Evolutionary conservation across 2,888 invertebrate species (phyloP).

Genomic region (Drosophila prolongata): DNA sequence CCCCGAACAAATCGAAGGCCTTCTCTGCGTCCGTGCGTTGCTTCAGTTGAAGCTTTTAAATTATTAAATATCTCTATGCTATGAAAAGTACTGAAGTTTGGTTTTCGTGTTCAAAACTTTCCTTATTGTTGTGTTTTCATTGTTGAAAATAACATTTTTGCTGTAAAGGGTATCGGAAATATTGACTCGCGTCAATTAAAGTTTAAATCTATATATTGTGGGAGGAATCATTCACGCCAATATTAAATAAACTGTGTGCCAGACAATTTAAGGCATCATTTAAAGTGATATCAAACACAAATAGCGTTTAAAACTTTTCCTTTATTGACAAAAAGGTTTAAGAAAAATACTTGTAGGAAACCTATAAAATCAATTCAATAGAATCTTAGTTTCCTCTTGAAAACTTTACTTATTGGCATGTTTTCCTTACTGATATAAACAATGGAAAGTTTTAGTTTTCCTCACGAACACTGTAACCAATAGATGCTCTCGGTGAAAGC

Average conservation of each 20-base stretch:
- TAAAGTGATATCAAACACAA: not conserved
- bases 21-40: too few species aligned
- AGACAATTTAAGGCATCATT: not conserved
- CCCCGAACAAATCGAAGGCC: conserved; percentile 5
- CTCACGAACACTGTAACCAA: not conserved
- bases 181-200: too few species aligned
- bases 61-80: not conserved
- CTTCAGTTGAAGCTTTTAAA: not conserved
- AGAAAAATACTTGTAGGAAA: not conserved
- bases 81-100: not conserved
- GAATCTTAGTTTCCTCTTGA: not conserved
- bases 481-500: conserved; percentile 10
- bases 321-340: not conserved
- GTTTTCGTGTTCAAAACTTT: not conserved
- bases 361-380: conserved; percentile 2
- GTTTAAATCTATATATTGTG: too few species aligned
- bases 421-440: not conserved
- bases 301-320: not conserved
- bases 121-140: too few species aligned
- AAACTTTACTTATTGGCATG: conserved; percentile 4
- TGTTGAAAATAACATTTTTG: too few species aligned
- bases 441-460: conserved; percentile 2
- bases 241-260: too few species aligned
- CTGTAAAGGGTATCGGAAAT: too few species aligned
- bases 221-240: too few species aligned